Evolutionary conservation across 1,140 invertebrate genomes (phyloP), one percentile per base, ranked within the genome.

Genomic region (Hyles vespertilio): DNA sequence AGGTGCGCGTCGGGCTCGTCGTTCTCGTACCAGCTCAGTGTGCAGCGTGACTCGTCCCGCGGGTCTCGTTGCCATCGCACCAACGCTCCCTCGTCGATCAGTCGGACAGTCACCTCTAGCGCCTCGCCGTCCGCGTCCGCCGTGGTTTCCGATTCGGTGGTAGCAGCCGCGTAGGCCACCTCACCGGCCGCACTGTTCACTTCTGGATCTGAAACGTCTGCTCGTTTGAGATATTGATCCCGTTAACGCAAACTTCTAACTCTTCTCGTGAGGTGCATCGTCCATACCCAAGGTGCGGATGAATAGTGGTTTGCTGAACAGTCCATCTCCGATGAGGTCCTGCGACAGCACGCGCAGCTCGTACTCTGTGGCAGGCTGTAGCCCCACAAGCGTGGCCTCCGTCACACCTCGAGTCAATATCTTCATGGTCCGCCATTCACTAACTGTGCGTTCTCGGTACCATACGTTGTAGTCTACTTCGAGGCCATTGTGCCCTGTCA

Each of bases 271-370:
- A 22, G 1, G 2, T 22, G 22, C 22, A 22, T 22, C 22, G 22
- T 22, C 2, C 22, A 11, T 64, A 91, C 94, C 92, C 87, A 94
- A 92, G 0, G 96, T 98, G 69, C 91, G 91, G 44, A 95, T 92
- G 62, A 92, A 92, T 9, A 98, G 90, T 5, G 95, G 92, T 82
- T 96, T 95, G 79, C 96, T 98, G 77, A 96, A 97, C 88, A 97
- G 94, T 9, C 97, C 96, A 71, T 98, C 96, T 3, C 96, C 97
- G 49, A 84, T 72, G 69, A 93, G 92, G 83, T 98, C 97, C 70
- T 96, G 94, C 62, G 96, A 95, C 32, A 98, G 90, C 36, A 98
- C 95, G 92, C 97, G 96, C 71, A 98, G 95, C 87, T 98, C 96
- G 78, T 98, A 98, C 72, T 94, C 92, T 32, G 92, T 91, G 33